A percentile compares a stretch with the other conserved stretches of the same genome.
phyloP scores from a whole-genome alignment of 2,888 invertebrate genomes.

The Lysandra coridon region DNA sequence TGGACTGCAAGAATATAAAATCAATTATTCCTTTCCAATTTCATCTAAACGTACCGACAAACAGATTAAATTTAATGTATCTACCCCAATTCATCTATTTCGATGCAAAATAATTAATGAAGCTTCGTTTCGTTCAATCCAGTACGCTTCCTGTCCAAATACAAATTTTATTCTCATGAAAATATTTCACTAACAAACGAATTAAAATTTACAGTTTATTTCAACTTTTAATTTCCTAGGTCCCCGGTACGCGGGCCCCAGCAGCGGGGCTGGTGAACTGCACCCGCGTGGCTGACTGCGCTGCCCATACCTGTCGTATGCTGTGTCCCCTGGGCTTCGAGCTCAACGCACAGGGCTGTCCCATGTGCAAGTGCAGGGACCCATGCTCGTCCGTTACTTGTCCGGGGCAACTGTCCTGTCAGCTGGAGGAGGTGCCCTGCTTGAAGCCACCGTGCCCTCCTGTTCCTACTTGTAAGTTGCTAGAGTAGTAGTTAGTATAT shows the following conservation, averaged over 20 bases:
- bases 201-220: not conserved
- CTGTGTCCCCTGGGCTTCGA: slow-evolving; percentile 92
- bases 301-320: slow-evolving; percentile 92
- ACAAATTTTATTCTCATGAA: too few species aligned
- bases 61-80: too few species aligned
- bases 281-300: slow-evolving; percentile 84
- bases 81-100: too few species aligned
- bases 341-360: slow-evolving; percentile 85
- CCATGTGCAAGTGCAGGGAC: slow-evolving; percentile 89
- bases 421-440: slow-evolving; percentile 89
- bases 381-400: slow-evolving; percentile 88
- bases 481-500: too few species aligned
- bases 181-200: too few species aligned
- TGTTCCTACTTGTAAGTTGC: slow-evolving; percentile 86
- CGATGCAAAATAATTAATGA: too few species aligned
- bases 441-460: slow-evolving; percentile 90
- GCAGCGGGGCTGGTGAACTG: slow-evolving; percentile 85
- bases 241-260: slow-evolving; percentile 86
- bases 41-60: too few species aligned
- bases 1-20: too few species aligned
- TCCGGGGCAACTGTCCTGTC: slow-evolving; percentile 88
- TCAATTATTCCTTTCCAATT: too few species aligned
- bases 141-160: too few species aligned
- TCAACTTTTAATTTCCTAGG: slow-evolving; percentile 45
- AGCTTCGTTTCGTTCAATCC: too few species aligned